Base-by-base conservation (phyloP, 2,888 invertebrate genomes). In the Scaeva pyrastri region DNA sequence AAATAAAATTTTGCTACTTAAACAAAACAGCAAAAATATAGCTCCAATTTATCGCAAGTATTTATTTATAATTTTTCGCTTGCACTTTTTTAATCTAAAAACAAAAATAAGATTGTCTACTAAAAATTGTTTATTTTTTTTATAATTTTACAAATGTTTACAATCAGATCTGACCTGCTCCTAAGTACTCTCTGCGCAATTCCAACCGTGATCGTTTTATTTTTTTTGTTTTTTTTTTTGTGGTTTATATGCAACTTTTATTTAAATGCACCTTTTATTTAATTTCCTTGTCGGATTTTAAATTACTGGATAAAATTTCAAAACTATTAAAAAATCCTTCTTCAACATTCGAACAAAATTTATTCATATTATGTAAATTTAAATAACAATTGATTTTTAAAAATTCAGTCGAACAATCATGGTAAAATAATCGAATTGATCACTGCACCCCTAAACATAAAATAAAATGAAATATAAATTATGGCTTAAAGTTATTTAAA, bases 81-180 rank as follows among this genome's bases (percentile, higher is more conserved):
- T 74, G 76, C 83, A 83, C 82, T 87, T 50, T 83, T 74, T 79
- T 71, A 43, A 56, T 64, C 88, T 89, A 88, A 90, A 90, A 89
- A 68, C 88, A 89, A 88, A 90, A 90, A 89, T 90, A 89, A 90
- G 89, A 89, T 90, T 90, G 90, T 89, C 89, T 90, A 88, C 60
- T 73, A 41, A 88, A 74, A 70, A 79, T 19, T 16, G n/a, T 39
- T 85, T 73, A 52, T 19, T 71, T 82, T 52, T 31, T 45, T 43
- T 31, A 31, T n/a, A 23, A 55, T 62, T 41, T 48, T n/a, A 52
- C 0, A 43, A 73, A 41, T 70, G 19, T 26, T 70, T 52, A 74
- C 73, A 82, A 86, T 83, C 78, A 75, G 87, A 87, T 87, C 87
- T 87, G 87, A 72, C 87, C 87, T 83, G 55, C 87, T 83, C 87